Percentiles rank a stretch among this genome's conserved stretches.
These are phyloP conservation scores for Diuraphis noxia DNA, from an alignment of 1,140 invertebrate species.

Conservation along the genomic window DNA sequence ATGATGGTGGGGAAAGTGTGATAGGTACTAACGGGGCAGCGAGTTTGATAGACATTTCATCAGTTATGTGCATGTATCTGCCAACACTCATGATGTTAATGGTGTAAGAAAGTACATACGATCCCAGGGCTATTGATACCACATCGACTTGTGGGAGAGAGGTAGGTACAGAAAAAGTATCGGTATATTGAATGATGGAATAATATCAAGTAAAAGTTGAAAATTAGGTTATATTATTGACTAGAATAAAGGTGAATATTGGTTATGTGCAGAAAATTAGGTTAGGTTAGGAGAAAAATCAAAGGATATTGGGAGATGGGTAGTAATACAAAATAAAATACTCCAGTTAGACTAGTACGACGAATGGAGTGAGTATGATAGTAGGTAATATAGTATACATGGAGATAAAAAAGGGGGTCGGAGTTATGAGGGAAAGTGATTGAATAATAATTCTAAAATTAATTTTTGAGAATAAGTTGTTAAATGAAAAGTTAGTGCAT, in stretches of 20 bases:
- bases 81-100: too few species aligned
- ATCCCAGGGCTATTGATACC: neutral
- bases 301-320: neutral
- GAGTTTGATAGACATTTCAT: neutral
- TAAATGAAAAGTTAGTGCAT: neutral
- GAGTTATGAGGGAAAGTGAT: neutral
- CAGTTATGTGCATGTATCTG: neutral
- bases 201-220: neutral
- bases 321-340: neutral
- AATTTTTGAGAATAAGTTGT: neutral
- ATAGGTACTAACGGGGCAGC: neutral
- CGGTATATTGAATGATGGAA: neutral
- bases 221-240: neutral
- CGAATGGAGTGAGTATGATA: neutral
- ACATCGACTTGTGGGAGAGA: neutral
- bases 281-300: neutral
- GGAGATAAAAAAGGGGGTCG: neutral
- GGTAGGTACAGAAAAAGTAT: neutral
- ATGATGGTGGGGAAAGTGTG: too few species aligned
- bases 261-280: neutral
- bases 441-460: neutral
- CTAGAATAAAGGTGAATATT: neutral
- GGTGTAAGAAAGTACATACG: neutral
- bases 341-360: neutral
- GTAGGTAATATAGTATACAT: neutral